A percentile compares a stretch with the other conserved stretches of the same genome.
phyloP scores from a whole-genome alignment of 2,888 invertebrate species.

The Netelia melanura region DNA sequence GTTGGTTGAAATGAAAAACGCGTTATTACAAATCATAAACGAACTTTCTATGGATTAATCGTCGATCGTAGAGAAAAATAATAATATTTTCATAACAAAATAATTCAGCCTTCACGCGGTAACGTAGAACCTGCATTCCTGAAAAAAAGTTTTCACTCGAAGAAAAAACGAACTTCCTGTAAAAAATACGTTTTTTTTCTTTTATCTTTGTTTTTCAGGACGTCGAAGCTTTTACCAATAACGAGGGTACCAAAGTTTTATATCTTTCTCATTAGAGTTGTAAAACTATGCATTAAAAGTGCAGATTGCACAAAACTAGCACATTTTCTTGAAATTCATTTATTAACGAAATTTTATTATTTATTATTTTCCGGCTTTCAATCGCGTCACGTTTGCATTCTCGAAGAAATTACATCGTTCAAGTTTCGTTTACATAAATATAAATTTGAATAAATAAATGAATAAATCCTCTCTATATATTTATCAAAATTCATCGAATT shows the following conservation, averaged over 20 bases:
- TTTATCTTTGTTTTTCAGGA: too few relatives aligned
- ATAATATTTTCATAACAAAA: background rate
- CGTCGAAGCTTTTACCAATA: too few relatives aligned
- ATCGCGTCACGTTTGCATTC: slow-evolving; percentile 15
- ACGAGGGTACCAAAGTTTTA: too few relatives aligned
- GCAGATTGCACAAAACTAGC: background rate
- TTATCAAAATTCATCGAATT: too few relatives aligned
- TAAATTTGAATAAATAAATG: too few relatives aligned
- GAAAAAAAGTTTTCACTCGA: background rate
- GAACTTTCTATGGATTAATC: background rate
- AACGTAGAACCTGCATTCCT: background rate
- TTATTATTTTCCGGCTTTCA: background rate
- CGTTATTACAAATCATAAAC: background rate
- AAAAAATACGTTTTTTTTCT: too few relatives aligned
- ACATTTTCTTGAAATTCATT: background rate
- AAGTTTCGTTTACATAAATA: too few relatives aligned
- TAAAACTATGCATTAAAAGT: background rate
- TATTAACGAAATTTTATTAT: background rate
- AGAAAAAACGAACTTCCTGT: background rate
- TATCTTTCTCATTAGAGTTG: too few relatives aligned
- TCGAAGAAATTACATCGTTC: slow-evolving; percentile 26
- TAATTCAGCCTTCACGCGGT: background rate
- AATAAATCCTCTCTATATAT: too few relatives aligned
- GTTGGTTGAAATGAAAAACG: too few relatives aligned
- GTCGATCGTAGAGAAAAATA: slow-evolving; percentile 5